A percentile compares a stretch with the other conserved stretches of the same genome.
Evolutionary conservation across 2,113 vertebrate genomes (phyloP).

Genomic region (Cyphomyrus discorhynchus): DNA sequence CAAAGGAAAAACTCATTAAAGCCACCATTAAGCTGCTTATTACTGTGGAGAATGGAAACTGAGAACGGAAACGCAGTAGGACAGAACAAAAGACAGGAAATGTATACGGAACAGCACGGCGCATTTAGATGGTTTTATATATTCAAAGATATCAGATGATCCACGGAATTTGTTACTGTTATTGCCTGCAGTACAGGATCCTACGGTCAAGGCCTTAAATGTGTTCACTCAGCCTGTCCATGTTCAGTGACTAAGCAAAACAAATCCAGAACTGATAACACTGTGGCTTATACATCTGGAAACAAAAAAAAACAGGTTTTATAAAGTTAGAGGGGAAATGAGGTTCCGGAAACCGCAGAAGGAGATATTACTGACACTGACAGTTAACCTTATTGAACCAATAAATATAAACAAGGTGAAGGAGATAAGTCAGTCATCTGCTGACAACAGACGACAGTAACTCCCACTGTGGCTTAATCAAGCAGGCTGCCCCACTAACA

Average conservation of each 20-base stretch:
- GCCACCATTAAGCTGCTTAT: neutral
- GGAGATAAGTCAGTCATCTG: neutral
- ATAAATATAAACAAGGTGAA: neutral
- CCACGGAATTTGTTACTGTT: neutral
- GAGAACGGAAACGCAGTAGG: neutral
- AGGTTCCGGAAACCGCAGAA: neutral
- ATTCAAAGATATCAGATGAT: neutral
- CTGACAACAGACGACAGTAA: neutral
- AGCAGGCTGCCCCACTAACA: neutral
- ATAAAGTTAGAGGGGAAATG: neutral
- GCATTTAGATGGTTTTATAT: neutral
- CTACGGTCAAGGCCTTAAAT: neutral
- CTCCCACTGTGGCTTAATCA: neutral
- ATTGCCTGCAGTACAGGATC: neutral
- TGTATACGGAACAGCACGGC: neutral
- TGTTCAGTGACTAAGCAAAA: neutral
- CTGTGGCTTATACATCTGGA: neutral
- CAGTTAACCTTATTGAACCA: neutral
- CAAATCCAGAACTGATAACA: neutral
- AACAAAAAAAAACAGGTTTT: neutral
- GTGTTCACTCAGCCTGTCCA: neutral
- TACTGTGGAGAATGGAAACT: neutral
- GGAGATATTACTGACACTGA: neutral
- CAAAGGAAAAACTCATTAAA: slow-evolving; percentile 2
- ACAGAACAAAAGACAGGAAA: neutral